Evolutionary conservation across 2,797 vertebrate species (phyloP).

Genomic region (Meda fulgida): DNA sequence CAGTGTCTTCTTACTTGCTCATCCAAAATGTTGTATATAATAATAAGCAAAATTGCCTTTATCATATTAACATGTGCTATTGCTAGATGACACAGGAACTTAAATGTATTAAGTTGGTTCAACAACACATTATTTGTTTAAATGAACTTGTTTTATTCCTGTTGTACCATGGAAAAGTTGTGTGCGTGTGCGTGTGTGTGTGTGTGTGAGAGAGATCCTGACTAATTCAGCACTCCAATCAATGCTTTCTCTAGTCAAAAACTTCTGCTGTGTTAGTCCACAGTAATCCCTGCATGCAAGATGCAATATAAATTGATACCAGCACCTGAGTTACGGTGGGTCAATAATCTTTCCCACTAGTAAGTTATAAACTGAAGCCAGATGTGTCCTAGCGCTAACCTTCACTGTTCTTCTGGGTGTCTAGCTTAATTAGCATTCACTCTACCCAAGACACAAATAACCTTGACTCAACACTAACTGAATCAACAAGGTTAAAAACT

Average conservation of each 20-base stretch:
- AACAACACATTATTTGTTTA: neutral
- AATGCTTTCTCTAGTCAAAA: neutral
- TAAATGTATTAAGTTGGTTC: neutral
- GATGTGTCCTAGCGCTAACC: conserved; percentile 39
- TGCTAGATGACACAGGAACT: neutral
- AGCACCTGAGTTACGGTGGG: neutral
- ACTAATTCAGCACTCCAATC: neutral
- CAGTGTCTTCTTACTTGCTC: neutral
- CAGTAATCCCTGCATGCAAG: neutral
- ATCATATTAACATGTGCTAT: neutral
- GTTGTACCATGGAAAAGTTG: neutral
- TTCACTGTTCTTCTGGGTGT: conserved; percentile 21
- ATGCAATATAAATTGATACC: neutral
- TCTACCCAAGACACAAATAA: conserved; percentile 52
- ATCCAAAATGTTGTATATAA: neutral
- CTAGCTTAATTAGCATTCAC: conserved; percentile 35
- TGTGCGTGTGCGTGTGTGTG: too few relatives aligned
- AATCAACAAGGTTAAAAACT: conserved; percentile 43
- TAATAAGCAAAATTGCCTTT: neutral
- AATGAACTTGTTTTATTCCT: neutral
- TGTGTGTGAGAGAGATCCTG: too few relatives aligned
- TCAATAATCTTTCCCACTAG: conserved; percentile 24
- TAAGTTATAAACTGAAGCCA: conserved; percentile 9
- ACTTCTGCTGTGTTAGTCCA: neutral
- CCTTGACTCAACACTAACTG: conserved; percentile 56